phyloP scores from a whole-genome alignment of 2,113 vertebrate species.

The Acanthisitta chloris region DNA sequence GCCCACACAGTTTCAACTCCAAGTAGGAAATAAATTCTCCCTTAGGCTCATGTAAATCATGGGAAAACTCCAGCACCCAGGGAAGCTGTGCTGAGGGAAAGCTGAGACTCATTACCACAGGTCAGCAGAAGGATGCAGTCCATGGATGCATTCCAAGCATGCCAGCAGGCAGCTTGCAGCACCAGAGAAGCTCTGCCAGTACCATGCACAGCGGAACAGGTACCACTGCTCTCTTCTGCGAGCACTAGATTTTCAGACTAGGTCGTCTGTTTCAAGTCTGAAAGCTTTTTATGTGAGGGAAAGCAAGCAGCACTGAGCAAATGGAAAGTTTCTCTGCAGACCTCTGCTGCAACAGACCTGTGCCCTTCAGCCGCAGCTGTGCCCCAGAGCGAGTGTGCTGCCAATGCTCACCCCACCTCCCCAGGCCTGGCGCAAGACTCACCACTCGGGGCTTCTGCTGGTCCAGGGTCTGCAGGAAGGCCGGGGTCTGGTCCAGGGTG shows the following conservation, averaged over 20 bases:
- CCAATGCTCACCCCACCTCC: background rate
- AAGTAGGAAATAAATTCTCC: slow-evolving; percentile 8
- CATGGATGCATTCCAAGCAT: background rate
- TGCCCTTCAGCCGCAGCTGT: background rate
- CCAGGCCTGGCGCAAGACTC: slow-evolving; percentile 59
- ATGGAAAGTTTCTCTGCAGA: background rate
- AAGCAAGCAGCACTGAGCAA: background rate
- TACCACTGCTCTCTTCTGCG: accelerated
- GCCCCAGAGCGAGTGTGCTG: accelerated
- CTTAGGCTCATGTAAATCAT: background rate
- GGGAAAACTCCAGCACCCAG: slow-evolving; percentile 1
- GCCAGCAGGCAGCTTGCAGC: background rate
- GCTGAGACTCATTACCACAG: background rate
- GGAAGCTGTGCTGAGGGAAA: background rate
- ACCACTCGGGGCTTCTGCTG: slow-evolving; percentile 90
- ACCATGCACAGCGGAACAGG: background rate
- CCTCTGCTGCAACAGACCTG: background rate
- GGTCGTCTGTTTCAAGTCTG: background rate
- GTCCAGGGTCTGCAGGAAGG: slow-evolving; percentile 84
- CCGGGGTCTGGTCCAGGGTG: slow-evolving; percentile 80
- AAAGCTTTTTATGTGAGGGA: background rate
- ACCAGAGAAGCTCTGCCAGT: background rate
- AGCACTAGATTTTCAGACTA: background rate
- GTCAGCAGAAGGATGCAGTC: background rate
- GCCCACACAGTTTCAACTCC: background rate